Conservation (phyloP, 2,888 invertebrate genomes). For the Diarsia mendica region DNA sequence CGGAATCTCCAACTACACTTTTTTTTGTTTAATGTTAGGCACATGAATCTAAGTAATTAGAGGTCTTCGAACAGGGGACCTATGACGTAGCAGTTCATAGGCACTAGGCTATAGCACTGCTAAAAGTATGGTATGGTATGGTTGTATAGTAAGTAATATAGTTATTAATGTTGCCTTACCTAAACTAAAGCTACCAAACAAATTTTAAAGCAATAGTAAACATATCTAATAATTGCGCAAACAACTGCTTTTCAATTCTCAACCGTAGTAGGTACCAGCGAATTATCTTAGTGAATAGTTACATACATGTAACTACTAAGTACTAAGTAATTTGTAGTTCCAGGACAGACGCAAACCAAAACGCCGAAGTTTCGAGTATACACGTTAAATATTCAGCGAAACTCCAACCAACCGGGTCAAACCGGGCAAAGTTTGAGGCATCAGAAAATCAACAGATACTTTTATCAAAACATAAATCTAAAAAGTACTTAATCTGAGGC, state of each 20-base stretch:
- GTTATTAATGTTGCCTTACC: neutral
- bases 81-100: no score
- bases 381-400: slow-evolving; percentile 32
- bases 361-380: slow-evolving; percentile 1
- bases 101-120: no score
- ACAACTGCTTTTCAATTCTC: neutral
- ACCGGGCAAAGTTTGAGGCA: neutral
- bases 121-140: no score
- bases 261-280: neutral
- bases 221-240: neutral
- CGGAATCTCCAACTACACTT: no score
- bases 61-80: no score
- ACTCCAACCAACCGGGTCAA: neutral
- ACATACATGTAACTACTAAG: neutral
- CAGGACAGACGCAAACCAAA: neutral
- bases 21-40: no score
- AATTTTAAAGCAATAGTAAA: neutral
- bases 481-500: neutral
- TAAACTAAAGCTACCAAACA: neutral
- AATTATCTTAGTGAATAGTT: neutral
- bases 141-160: neutral
- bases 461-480: neutral
- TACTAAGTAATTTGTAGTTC: neutral
- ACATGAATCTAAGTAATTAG: no score
- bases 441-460: slow-evolving; percentile 3